A percentile compares a stretch with the other conserved stretches of the same genome.
Evolutionary conservation across 1,140 invertebrate genomes (phyloP).

Genomic region (Ladona fulva): DNA sequence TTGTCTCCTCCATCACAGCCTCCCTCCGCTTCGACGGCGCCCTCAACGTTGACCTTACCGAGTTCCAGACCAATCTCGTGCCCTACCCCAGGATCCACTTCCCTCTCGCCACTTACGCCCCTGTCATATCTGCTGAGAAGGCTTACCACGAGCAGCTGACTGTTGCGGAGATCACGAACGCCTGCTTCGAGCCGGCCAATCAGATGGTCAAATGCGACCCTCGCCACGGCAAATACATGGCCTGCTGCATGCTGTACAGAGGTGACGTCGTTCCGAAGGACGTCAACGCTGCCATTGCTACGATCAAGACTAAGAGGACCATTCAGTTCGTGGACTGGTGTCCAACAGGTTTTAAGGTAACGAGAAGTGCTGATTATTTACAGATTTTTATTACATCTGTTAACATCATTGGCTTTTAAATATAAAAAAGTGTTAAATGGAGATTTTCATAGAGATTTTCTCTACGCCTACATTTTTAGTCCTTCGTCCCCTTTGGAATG

Average conservation of each 20-base stretch:
- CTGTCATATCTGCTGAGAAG: slow-evolving; percentile 60
- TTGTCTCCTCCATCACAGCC: slow-evolving; percentile 53
- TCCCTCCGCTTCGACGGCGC: slow-evolving; percentile 39
- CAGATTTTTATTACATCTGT: no score
- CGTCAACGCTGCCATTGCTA: slow-evolving; percentile 76
- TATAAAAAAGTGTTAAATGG: no score
- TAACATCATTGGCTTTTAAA: no score
- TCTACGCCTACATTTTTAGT: no score
- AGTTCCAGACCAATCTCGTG: slow-evolving; percentile 47
- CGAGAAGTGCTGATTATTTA: neutral
- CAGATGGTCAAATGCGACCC: slow-evolving; percentile 82
- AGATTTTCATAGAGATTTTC: no score
- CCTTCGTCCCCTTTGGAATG: no score
- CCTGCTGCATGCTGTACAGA: slow-evolving; percentile 74
- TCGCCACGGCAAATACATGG: slow-evolving; percentile 74
- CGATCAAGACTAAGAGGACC: slow-evolving; percentile 72
- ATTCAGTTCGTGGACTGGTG: slow-evolving; percentile 78
- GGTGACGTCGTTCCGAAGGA: slow-evolving; percentile 75
- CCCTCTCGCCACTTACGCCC: slow-evolving; percentile 66
- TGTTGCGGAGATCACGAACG: slow-evolving; percentile 70
- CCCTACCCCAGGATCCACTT: slow-evolving; percentile 50
- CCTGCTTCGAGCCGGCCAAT: slow-evolving; percentile 71
- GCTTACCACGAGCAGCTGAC: slow-evolving; percentile 58
- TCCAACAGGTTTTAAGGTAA: slow-evolving; percentile 64
- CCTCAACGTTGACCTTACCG: slow-evolving; percentile 34